Evolutionary conservation across 2,888 invertebrate species (phyloP).

Genomic region (Epinotia ramella): DNA sequence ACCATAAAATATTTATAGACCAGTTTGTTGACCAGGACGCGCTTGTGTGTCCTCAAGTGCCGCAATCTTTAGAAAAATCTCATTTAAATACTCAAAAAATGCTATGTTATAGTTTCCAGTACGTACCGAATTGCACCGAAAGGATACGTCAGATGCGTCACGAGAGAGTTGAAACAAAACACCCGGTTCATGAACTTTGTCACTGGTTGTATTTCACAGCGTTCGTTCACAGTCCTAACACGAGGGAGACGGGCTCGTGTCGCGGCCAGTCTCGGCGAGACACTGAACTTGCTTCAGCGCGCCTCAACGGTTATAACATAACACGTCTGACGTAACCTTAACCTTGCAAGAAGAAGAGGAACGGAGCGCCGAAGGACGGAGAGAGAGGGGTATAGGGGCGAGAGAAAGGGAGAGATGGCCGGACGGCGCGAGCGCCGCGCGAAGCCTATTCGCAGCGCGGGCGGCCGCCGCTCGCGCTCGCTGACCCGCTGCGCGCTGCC

Average conservation of each 20-base stretch:
- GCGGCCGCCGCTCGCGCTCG: slow-evolving; percentile 9
- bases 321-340: slow-evolving; percentile 86
- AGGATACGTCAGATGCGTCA: slow-evolving; percentile 64
- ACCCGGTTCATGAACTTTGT: slow-evolving; percentile 83
- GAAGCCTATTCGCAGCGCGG: slow-evolving; percentile 47
- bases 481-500: not conserved
- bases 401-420: slow-evolving; percentile 82
- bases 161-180: slow-evolving; percentile 81
- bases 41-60: slow-evolving; percentile 47
- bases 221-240: slow-evolving; percentile 76
- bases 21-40: slow-evolving; percentile 73
- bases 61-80: slow-evolving; percentile 29
- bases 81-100: slow-evolving; percentile 12
- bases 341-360: slow-evolving; percentile 86
- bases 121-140: slow-evolving; percentile 65
- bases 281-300: slow-evolving; percentile 84
- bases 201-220: slow-evolving; percentile 83
- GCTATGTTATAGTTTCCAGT: slow-evolving; percentile 40
- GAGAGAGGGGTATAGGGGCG: slow-evolving; percentile 81
- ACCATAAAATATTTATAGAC: slow-evolving; percentile 77
- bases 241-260: slow-evolving; percentile 68
- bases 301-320: slow-evolving; percentile 86
- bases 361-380: slow-evolving; percentile 83
- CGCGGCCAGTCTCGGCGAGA: slow-evolving; percentile 84
- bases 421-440: slow-evolving; percentile 55